Evolutionary conservation across 2,797 vertebrate genomes (phyloP), one percentile per base, ranked within the genome.

Genomic region (Acanthiza pusilla): DNA sequence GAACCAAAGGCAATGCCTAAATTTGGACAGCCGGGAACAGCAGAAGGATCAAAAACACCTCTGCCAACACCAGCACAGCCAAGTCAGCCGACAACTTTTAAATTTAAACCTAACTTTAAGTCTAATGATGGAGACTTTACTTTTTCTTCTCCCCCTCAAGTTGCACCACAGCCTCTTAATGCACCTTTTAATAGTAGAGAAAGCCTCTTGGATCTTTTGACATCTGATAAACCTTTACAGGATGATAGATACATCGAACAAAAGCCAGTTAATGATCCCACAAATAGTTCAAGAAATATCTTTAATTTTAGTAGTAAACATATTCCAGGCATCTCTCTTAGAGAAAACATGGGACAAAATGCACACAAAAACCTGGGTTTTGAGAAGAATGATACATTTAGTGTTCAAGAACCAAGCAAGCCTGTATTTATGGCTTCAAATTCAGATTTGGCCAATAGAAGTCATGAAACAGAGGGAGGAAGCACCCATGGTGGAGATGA

Each of bases 41-140:
- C 94, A 93, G 99, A 99, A 95, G 98, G 98, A 54, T 91, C 98
- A 70, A 99, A 98, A 94, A 74, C 98, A 25, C 96, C 98, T 95
- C 98, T 99, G 93, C 98, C 98, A 90, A 88, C 97, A 75, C 96
- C 98, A 32, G 79, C 93, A 29, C 96, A 97, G 48, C 74, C 98
- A 17, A 85, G 94, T 74, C 97, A 98, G 73, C 97, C 98, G 19
- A 96, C 98, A 85, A 95, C 98, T 93, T 99, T 99, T 96, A 99
- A 99, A 96, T 99, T 99, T 97, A 99, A 99, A 95, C 99, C 99
- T 29, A 99, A 99, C 97, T 99, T 99, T 95, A 99, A 99, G 96
- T 99, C 99, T 47, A 99, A 99, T 55, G 99, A 99, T 96, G 99
- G 99, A 30, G 99, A 99, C 96, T 99, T 99, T 43, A 99, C 98